These are phyloP conservation scores for Tanytarsus gracilentus DNA, from an alignment of 2,888 invertebrate species.

Conservation along the genomic window DNA sequence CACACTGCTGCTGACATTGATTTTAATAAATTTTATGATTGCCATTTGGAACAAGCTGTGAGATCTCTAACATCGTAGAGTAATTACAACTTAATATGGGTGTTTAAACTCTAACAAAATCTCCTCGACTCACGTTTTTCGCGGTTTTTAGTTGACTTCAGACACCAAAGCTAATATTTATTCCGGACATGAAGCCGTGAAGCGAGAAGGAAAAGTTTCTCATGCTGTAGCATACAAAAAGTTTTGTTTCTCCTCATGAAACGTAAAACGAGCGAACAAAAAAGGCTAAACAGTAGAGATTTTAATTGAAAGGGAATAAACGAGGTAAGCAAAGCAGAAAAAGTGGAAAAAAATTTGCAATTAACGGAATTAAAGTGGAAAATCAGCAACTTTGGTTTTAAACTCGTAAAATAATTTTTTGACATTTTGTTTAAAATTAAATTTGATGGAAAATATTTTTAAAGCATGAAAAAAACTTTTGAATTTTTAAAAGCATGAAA, in stretches of 20 bases:
- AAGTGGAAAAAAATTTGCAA: background rate
- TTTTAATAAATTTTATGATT: no score
- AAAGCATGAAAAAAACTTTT: background rate
- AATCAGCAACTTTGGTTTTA: background rate
- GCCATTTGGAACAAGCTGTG: no score
- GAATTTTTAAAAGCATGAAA: background rate
- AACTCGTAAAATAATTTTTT: background rate
- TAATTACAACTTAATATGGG: no score
- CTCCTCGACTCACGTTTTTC: constrained; percentile 32
- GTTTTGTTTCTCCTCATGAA: no score
- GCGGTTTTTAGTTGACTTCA: constrained; percentile 31
- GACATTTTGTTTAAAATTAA: background rate
- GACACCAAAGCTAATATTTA: constrained; percentile 8
- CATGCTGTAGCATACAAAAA: no score
- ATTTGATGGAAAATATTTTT: background rate
- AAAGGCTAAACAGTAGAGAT: constrained; percentile 13
- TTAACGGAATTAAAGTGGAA: no score
- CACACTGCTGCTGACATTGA: no score
- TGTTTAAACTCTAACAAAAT: background rate
- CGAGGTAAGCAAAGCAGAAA: no score
- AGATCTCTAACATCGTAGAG: no score
- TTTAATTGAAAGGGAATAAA: constrained; percentile 26
- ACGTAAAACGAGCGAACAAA: no score
- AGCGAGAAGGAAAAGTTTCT: no score
- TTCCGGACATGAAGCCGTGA: constrained; percentile 4